Conservation (phyloP, 2,113 vertebrate genomes). For the Erythrocercus mccallii region DNA sequence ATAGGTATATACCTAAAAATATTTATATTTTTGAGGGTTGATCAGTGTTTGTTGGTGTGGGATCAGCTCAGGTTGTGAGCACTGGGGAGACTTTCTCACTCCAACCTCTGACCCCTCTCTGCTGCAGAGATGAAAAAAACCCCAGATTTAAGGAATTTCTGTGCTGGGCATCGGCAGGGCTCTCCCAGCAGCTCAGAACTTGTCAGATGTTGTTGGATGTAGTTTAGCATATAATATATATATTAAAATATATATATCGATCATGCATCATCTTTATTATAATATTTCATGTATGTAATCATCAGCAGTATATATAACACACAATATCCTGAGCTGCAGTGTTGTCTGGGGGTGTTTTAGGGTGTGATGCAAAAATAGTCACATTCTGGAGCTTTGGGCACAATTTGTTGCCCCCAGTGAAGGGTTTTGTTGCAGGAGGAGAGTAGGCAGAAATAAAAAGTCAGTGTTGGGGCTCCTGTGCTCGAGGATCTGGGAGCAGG, state of each 20-base stretch:
- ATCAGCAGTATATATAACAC: background rate
- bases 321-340: background rate
- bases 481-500: background rate
- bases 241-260: background rate
- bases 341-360: background rate
- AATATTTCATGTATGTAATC: background rate
- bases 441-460: background rate
- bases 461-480: accelerated
- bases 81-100: background rate
- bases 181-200: background rate
- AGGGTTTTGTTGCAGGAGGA: background rate
- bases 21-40: background rate
- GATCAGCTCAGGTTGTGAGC: background rate
- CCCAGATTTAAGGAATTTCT: background rate
- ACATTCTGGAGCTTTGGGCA: background rate
- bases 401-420: background rate
- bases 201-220: accelerated
- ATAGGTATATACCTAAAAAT: background rate
- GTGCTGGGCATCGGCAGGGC: background rate
- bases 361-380: background rate
- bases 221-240: background rate
- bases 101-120: background rate
- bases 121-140: background rate
- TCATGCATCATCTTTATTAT: accelerated
- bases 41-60: background rate